Conservation (phyloP, 35 echinoderm and acorn worm genomes). For the Hemicentrotus pulcherrimus region DNA sequence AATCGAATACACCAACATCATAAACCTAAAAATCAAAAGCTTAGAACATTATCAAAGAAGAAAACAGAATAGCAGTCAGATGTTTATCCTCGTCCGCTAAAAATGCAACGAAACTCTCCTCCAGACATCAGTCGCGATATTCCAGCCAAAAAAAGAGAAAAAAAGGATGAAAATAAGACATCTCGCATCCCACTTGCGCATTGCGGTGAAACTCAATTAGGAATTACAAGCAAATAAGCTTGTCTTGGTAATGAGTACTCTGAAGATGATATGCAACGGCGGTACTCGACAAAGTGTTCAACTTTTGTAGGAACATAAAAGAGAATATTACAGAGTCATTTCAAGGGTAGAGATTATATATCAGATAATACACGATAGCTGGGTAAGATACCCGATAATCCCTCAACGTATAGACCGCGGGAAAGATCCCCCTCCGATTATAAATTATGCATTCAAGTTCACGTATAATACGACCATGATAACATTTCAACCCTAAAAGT, state of each 20-base stretch:
- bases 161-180: neutral
- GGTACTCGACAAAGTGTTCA: neutral
- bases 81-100: neutral
- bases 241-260: neutral
- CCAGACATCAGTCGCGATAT: neutral
- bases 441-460: constrained; percentile 45
- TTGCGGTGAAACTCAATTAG: neutral
- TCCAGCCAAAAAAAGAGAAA: neutral
- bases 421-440: constrained; percentile 9
- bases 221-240: constrained; percentile 12
- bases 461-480: constrained; percentile 15
- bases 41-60: neutral
- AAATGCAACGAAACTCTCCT: neutral
- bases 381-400: constrained; percentile 27
- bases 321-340: constrained; percentile 5
- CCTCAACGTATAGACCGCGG: neutral
- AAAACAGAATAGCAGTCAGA: neutral
- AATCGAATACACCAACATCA: neutral
- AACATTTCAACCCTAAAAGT: constrained; percentile 37
- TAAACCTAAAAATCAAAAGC: neutral
- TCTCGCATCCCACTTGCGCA: neutral
- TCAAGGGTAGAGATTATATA: constrained; percentile 21
- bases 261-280: neutral
- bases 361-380: neutral
- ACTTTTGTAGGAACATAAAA: neutral